phyloP scores from a whole-genome alignment of 2,797 vertebrate genomes.

The Cossypha dichroa region DNA sequence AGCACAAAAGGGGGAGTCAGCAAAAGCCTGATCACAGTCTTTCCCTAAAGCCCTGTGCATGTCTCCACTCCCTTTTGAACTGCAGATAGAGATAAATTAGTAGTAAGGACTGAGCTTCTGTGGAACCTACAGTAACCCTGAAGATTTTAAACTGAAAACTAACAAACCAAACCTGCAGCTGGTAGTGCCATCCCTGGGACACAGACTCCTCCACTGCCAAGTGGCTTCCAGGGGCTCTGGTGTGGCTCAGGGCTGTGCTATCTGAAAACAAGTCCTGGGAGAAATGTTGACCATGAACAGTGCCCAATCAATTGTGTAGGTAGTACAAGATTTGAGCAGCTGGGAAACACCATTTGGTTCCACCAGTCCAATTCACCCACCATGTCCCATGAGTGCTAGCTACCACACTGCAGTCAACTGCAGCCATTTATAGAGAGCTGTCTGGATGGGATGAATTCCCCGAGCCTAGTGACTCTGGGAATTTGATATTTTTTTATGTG shows the following conservation, averaged over 20 bases:
- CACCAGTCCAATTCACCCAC: neutral
- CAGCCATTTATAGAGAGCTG: neutral
- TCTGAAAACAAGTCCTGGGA: neutral
- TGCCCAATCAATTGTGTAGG: neutral
- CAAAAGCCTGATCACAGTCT: neutral
- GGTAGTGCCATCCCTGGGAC: neutral
- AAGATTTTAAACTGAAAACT: neutral
- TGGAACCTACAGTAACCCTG: neutral
- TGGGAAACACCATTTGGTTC: neutral
- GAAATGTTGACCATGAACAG: fast-evolving
- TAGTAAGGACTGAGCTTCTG: neutral
- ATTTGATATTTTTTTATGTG: neutral
- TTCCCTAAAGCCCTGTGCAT: neutral
- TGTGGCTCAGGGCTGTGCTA: fast-evolving
- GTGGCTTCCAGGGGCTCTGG: neutral
- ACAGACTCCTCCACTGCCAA: neutral
- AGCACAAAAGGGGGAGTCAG: fast-evolving
- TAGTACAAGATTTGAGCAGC: neutral
- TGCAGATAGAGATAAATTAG: neutral
- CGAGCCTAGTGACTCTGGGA: neutral
- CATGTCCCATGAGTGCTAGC: no score
- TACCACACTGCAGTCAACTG: neutral
- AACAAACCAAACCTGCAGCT: neutral
- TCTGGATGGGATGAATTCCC: neutral
- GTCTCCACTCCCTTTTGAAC: neutral